A percentile compares a stretch with the other conserved stretches of the same genome.
Evolutionary conservation across 2,888 invertebrate species (phyloP).

Genomic region (Stramonita haemastoma): DNA sequence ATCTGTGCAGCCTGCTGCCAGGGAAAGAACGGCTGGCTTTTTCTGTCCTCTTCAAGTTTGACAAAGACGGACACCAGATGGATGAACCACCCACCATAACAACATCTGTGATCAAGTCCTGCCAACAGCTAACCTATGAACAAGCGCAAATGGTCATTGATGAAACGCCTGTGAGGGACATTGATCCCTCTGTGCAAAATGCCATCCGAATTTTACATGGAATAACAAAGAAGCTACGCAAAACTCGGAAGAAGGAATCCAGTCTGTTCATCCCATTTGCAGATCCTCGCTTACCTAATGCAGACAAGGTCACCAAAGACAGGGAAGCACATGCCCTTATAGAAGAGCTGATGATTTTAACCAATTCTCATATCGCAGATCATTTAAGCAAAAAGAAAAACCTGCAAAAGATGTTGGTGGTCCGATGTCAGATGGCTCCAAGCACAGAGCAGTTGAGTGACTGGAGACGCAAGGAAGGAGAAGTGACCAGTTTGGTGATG

Average conservation of each 20-base stretch:
- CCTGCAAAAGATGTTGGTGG: constrained; percentile 42
- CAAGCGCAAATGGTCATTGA: constrained; percentile 57
- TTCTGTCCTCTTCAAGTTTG: constrained; percentile 57
- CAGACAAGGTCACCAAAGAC: constrained; percentile 27
- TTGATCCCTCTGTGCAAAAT: constrained; percentile 11
- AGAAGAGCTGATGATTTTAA: constrained; percentile 55
- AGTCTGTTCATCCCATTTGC: constrained; percentile 46
- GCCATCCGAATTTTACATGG: constrained; percentile 45
- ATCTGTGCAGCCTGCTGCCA: constrained; percentile 57
- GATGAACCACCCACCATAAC: constrained; percentile 36
- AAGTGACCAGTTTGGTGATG: constrained; percentile 30
- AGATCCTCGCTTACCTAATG: constrained; percentile 38
- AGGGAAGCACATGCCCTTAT: constrained; percentile 51
- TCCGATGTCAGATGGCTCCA: constrained; percentile 53
- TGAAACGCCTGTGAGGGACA: not conserved
- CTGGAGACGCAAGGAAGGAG: constrained; percentile 48
- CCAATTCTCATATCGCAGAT: constrained; percentile 50
- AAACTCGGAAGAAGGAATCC: constrained; percentile 45
- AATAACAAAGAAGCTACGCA: constrained; percentile 45
- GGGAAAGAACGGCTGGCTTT: constrained; percentile 54
- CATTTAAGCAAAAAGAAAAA: constrained; percentile 37
- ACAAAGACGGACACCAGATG: constrained; percentile 48
- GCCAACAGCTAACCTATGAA: constrained; percentile 53
- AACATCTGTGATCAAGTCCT: constrained; percentile 53
- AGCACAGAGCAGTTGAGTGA: constrained; percentile 36